These are phyloP conservation scores for Poecilia velifera DNA, from an alignment of 2,797 vertebrate genomes.

Conservation along the genomic window DNA sequence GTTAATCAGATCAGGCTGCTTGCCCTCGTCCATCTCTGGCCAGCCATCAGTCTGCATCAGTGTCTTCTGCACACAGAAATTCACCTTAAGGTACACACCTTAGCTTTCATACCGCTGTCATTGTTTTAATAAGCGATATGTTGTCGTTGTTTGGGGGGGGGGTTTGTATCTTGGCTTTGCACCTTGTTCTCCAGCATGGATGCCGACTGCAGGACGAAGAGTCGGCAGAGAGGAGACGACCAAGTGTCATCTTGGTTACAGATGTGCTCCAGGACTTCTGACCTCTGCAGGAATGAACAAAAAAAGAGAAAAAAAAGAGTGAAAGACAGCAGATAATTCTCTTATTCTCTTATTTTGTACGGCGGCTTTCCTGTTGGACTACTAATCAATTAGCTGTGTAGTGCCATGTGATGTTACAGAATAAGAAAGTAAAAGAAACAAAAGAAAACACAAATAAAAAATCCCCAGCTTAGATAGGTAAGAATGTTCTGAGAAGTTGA, in stretches of 20 bases:
- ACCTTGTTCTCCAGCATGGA: conserved; percentile 82
- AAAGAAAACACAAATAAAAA: not conserved
- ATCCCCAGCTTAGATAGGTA: not conserved
- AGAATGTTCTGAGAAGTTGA: not conserved
- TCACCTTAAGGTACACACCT: not conserved
- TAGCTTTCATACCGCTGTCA: not conserved
- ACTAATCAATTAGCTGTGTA: not conserved
- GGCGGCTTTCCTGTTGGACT: not conserved
- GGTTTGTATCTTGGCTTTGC: conserved; percentile 7
- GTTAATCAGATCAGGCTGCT: conserved; percentile 52
- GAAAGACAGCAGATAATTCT: not conserved
- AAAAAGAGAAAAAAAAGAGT: not conserved
- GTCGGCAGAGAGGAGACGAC: conserved; percentile 75
- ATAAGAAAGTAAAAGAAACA: not conserved
- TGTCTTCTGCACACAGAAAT: conserved; percentile 65
- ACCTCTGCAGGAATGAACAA: conserved; percentile 65
- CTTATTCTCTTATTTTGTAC: not conserved
- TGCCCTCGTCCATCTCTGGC: conserved; percentile 70
- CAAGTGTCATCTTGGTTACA: conserved; percentile 78
- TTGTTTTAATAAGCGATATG: not conserved
- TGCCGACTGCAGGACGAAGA: conserved; percentile 80
- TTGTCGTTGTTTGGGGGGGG: too few species aligned
- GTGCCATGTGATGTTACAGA: not conserved
- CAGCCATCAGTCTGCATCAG: conserved; percentile 79
- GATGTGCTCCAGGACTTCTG: conserved; percentile 78